phyloP scores from a whole-genome alignment of 2,888 invertebrate species.

The Megastigmus dorsalis region DNA sequence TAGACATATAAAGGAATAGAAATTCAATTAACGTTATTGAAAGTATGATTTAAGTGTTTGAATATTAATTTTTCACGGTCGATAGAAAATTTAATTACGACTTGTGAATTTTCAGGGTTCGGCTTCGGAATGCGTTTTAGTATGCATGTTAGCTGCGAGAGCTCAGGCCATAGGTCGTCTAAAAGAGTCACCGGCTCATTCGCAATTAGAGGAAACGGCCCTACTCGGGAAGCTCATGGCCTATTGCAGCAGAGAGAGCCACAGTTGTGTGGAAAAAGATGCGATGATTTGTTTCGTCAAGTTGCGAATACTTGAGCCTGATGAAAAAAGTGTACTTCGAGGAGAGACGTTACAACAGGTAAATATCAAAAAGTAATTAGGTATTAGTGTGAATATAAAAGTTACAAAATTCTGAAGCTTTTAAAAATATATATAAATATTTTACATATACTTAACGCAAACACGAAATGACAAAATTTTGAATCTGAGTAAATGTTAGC shows the following conservation, averaged over 20 bases:
- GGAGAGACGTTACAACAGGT: constrained; percentile 88
- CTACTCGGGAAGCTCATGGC: constrained; percentile 95
- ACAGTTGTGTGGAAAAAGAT: constrained; percentile 94
- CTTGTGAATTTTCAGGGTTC: constrained; percentile 82
- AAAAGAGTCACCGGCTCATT: constrained; percentile 83
- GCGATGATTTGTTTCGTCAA: constrained; percentile 96
- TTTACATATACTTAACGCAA: too few relatives aligned
- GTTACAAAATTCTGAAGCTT: too few relatives aligned
- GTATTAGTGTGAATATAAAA: too few relatives aligned
- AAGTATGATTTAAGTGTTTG: too few relatives aligned
- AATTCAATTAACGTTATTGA: too few relatives aligned
- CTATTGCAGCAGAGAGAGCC: constrained; percentile 92
- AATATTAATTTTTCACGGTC: too few relatives aligned
- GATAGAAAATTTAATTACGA: not conserved
- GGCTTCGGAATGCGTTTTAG: constrained; percentile 95
- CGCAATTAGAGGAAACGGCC: constrained; percentile 91
- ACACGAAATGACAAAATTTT: too few relatives aligned
- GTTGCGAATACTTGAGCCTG: constrained; percentile 90
- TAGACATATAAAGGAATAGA: too few relatives aligned
- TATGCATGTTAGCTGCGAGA: constrained; percentile 93
- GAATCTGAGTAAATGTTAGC: too few relatives aligned
- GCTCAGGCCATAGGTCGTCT: constrained; percentile 90
- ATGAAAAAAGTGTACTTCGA: constrained; percentile 86
- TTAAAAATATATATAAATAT: too few relatives aligned
- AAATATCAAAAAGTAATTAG: too few relatives aligned